These are phyloP conservation scores for Cheirogaleus major DNA, from an alignment of 2,797 vertebrate species.

Conservation along the genomic window DNA sequence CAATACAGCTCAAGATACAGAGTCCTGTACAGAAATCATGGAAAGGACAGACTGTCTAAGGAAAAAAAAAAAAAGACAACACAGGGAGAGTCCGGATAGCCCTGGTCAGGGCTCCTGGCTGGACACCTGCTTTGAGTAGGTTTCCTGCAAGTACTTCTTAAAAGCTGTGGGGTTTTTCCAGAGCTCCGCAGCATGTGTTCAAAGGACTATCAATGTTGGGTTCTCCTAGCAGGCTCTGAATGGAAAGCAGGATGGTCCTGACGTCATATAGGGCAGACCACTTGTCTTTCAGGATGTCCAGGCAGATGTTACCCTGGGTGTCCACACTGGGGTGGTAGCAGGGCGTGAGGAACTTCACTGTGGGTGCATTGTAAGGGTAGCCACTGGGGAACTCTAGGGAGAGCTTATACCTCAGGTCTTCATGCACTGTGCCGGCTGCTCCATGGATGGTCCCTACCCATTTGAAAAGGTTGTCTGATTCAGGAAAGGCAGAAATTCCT, in stretches of 20 bases:
- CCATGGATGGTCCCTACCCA: not conserved
- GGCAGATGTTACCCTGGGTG: not conserved
- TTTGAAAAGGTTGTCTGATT: not conserved
- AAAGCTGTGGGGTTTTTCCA: not conserved
- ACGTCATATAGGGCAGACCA: not conserved
- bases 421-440: not conserved
- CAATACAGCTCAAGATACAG: slow-evolving; percentile 6
- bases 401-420: not conserved
- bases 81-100: not conserved
- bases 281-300: not conserved
- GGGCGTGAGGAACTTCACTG: not conserved
- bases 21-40: not conserved
- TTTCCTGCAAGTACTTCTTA: not conserved
- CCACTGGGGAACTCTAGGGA: not conserved
- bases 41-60: not conserved
- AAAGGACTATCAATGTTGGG: not conserved
- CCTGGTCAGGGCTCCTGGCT: not conserved
- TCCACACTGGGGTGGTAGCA: not conserved
- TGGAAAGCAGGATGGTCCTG: not conserved
- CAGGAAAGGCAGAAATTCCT: not conserved
- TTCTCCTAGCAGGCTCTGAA: not conserved
- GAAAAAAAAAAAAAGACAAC: not conserved
- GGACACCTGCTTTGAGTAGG: not conserved
- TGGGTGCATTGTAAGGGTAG: not conserved
- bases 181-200: not conserved